Percentiles rank a stretch among this genome's conserved stretches.
Conservation (phyloP, 2,888 invertebrate species). For the Drepanosiphum platanoidis region DNA sequence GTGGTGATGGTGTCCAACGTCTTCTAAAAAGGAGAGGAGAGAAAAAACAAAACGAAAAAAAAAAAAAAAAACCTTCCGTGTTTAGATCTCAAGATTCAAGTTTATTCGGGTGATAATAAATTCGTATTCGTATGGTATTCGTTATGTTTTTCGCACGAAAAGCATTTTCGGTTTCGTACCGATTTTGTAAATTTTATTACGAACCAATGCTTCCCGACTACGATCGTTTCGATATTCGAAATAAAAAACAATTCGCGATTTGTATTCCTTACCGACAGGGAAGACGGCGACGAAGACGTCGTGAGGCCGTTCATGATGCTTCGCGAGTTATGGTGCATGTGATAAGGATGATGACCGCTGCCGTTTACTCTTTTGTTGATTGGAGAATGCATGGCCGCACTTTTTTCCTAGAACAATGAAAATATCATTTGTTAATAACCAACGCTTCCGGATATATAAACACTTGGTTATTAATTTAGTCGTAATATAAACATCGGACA, state of each 20-base stretch:
- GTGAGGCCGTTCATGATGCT: conserved; percentile 47
- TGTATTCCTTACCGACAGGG: conserved; percentile 36
- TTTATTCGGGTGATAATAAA: no score
- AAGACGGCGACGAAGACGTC: conserved; percentile 22
- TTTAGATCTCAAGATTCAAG: no score
- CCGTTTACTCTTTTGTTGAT: conserved; percentile 48
- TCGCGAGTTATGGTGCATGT: conserved; percentile 42
- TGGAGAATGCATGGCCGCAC: conserved; percentile 40
- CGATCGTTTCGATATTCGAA: no score
- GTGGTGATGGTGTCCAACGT: conserved; percentile 40
- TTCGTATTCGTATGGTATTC: no score
- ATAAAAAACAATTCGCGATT: no score
- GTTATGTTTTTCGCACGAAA: background rate
- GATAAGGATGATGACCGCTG: conserved; percentile 33
- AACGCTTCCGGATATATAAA: no score
- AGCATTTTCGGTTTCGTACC: conserved; percentile 30
- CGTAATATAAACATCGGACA: no score
- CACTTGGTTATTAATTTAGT: no score
- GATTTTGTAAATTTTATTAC: conserved; percentile 19
- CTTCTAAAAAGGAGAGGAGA: conserved; percentile 48
- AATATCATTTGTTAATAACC: background rate
- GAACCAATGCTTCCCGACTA: conserved; percentile 38
- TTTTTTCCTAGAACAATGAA: conserved; percentile 42
- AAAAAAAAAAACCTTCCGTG: no score
- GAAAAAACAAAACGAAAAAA: no score